Evolutionary conservation across 2,113 vertebrate species (phyloP).

Genomic region (Macheiramphus alcinus): DNA sequence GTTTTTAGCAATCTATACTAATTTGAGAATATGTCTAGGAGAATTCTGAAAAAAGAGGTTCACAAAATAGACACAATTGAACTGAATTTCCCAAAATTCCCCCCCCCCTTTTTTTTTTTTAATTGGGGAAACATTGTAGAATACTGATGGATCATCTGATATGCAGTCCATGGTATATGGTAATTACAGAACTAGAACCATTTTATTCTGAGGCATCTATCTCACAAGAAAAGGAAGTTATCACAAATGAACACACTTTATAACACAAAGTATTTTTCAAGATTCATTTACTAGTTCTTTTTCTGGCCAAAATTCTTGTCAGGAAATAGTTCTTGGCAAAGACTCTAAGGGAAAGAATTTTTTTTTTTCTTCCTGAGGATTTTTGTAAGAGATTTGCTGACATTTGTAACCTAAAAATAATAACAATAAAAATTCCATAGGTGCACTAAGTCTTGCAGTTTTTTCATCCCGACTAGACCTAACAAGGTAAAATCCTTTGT

Average conservation of each 20-base stretch:
- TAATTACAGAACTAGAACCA: not conserved
- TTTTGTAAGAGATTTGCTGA: not conserved
- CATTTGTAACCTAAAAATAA: not conserved
- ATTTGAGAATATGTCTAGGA: not conserved
- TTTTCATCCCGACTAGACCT: not conserved
- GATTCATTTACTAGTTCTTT: not conserved
- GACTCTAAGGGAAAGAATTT: not conserved
- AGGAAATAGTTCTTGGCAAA: not conserved
- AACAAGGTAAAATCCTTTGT: not conserved
- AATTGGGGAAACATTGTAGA: not conserved
- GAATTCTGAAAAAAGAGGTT: not conserved
- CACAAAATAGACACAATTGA: not conserved
- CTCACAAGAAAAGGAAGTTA: not conserved
- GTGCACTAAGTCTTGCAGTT: not conserved
- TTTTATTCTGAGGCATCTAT: not conserved
- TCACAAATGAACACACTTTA: not conserved
- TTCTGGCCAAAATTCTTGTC: not conserved
- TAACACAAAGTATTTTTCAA: not conserved
- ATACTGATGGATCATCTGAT: not conserved
- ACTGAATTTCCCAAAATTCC: not conserved
- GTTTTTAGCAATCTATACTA: not conserved
- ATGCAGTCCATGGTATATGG: not conserved
- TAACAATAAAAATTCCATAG: not conserved
- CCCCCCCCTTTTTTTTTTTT: too few relatives aligned
- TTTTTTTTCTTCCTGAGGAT: not conserved